Evolutionary conservation across 2,797 vertebrate genomes (phyloP).

Genomic region (Lacerta viridis): DNA sequence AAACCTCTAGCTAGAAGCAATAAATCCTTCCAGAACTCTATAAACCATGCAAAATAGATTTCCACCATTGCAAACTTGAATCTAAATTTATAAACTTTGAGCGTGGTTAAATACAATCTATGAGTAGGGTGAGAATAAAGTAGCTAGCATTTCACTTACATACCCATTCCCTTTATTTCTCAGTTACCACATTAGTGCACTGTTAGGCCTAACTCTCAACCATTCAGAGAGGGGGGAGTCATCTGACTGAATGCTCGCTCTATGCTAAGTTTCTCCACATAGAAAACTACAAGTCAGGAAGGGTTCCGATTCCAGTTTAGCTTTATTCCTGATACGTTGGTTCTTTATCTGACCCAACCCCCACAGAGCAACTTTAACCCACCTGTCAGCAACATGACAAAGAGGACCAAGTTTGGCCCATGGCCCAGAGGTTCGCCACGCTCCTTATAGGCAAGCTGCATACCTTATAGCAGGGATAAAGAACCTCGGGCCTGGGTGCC

Average conservation of each 20-base stretch:
- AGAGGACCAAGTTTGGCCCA: neutral
- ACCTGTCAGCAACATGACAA: too few species aligned
- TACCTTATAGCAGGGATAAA: too few species aligned
- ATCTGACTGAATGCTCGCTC: neutral
- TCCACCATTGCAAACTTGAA: constrained; percentile 44
- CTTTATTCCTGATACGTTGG: neutral
- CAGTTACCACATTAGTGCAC: neutral
- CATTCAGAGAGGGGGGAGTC: neutral
- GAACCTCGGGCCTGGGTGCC: too few species aligned
- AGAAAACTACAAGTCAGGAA: neutral
- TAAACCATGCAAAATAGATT: constrained; percentile 75
- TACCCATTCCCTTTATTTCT: constrained; percentile 11
- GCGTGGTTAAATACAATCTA: constrained; percentile 65
- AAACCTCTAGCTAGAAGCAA: constrained; percentile 61
- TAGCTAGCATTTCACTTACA: neutral
- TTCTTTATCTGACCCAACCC: neutral
- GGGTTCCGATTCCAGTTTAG: neutral
- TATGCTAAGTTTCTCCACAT: neutral
- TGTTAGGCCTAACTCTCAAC: constrained; percentile 1
- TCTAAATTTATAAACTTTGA: constrained; percentile 74
- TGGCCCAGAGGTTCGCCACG: too few species aligned
- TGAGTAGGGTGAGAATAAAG: constrained; percentile 43
- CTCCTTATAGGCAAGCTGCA: too few species aligned
- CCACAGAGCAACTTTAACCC: too few species aligned
- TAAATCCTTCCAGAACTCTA: constrained; percentile 75